Percentiles rank a stretch among this genome's conserved stretches.
Evolutionary conservation across 1,140 invertebrate genomes (phyloP).

Genomic region (Calliphora vicina): DNA sequence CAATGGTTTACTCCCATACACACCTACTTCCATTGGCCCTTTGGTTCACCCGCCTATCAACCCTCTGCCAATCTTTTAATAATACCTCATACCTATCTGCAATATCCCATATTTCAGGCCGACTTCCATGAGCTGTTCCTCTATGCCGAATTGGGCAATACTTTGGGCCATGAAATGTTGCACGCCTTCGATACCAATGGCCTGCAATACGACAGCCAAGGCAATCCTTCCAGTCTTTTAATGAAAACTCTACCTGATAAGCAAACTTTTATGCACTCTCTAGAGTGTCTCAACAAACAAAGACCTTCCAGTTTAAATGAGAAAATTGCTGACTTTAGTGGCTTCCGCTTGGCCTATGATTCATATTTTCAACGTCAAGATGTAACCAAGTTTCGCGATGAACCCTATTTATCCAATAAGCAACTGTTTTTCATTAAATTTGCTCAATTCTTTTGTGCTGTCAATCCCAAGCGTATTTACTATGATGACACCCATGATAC

Average conservation of each 20-base stretch:
- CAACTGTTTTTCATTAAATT: slow-evolving; percentile 53
- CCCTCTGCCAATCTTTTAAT: slow-evolving; percentile 50
- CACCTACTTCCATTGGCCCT: slow-evolving; percentile 18
- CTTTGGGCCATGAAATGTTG: slow-evolving; percentile 53
- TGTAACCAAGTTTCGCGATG: background rate
- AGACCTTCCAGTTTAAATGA: slow-evolving; percentile 14
- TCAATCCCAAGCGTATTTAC: background rate
- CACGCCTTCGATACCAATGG: slow-evolving; percentile 53
- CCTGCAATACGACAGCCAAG: slow-evolving; percentile 50
- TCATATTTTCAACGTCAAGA: background rate
- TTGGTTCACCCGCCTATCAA: slow-evolving; percentile 49
- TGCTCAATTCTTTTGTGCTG: slow-evolving; percentile 54
- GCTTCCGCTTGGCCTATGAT: slow-evolving; percentile 48
- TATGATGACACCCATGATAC: slow-evolving; percentile 35
- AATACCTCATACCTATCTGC: slow-evolving; percentile 52
- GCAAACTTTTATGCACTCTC: background rate
- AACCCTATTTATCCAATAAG: background rate
- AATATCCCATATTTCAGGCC: slow-evolving; percentile 48
- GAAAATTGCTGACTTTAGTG: slow-evolving; percentile 49
- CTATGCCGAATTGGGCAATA: slow-evolving; percentile 55
- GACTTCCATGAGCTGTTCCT: slow-evolving; percentile 50
- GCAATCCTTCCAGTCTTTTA: slow-evolving; percentile 38
- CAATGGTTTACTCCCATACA: background rate
- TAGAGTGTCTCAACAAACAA: background rate
- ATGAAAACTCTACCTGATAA: background rate